Evolutionary conservation across 1,140 invertebrate species (phyloP).

Genomic region (Papilio polyxenes): DNA sequence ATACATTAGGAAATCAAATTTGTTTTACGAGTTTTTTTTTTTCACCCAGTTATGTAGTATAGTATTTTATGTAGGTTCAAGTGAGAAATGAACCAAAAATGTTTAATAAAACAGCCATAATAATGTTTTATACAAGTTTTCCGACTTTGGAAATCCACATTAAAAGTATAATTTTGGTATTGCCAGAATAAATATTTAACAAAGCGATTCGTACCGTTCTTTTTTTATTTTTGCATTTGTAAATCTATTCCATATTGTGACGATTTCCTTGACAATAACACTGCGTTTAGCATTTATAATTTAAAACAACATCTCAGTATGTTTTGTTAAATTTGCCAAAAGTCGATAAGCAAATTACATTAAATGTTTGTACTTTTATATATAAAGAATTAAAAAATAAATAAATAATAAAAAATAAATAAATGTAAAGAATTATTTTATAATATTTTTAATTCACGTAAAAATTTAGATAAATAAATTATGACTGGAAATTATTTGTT

Average conservation of each 20-base stretch:
- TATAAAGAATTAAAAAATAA: slow-evolving; percentile 51
- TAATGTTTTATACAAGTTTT: neutral
- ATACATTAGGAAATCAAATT: neutral
- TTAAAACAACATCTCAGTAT: slow-evolving; percentile 22
- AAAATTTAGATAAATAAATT: slow-evolving; percentile 69
- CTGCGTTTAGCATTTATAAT: slow-evolving; percentile 50
- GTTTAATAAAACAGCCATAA: neutral
- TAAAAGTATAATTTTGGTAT: neutral
- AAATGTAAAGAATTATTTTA: slow-evolving; percentile 65
- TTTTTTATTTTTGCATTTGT: slow-evolving; percentile 35
- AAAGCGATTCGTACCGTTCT: neutral
- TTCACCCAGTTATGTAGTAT: neutral
- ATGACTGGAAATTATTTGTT: slow-evolving; percentile 55
- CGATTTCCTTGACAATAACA: slow-evolving; percentile 34
- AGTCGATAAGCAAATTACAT: slow-evolving; percentile 46
- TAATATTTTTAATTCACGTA: slow-evolving; percentile 63
- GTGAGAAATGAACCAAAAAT: neutral
- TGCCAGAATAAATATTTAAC: neutral
- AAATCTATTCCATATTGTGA: slow-evolving; percentile 16
- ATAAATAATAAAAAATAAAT: slow-evolving; percentile 52
- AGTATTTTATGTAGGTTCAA: neutral
- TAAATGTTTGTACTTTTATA: slow-evolving; percentile 78
- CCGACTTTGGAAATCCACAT: neutral
- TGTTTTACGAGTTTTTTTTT: neutral
- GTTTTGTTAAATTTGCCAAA: slow-evolving; percentile 50